Percentiles rank a stretch among this genome's conserved stretches.
Evolutionary conservation across 2,888 invertebrate species (phyloP).

Genomic region (Drosophila colorata): DNA sequence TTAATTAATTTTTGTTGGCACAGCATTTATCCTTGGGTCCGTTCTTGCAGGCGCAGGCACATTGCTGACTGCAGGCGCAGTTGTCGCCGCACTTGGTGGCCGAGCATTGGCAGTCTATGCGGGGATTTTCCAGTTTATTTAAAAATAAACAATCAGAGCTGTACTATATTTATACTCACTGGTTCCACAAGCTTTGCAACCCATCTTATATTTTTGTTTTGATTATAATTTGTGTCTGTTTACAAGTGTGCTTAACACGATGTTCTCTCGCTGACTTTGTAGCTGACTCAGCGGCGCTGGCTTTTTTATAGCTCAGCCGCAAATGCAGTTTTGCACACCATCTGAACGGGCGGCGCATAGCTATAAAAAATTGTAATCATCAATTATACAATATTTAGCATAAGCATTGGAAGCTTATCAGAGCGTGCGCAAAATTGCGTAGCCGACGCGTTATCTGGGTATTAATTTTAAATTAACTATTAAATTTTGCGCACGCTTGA

Average conservation of each 20-base stretch:
- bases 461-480: too few species aligned
- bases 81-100: conserved; percentile 73
- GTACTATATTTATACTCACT: conserved; percentile 57
- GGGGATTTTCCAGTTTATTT: not conserved
- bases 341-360: not conserved
- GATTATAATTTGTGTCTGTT: conserved; percentile 1
- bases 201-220: conserved; percentile 51
- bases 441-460: conserved; percentile 11
- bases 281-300: not conserved
- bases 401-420: conserved; percentile 22
- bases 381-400: conserved; percentile 8
- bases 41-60: conserved; percentile 74
- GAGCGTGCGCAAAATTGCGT: conserved; percentile 54
- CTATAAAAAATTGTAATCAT: not conserved
- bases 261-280: conserved; percentile 13
- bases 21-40: conserved; percentile 77
- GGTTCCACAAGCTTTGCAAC: conserved; percentile 73
- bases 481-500: conserved; percentile 38
- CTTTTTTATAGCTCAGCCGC: conserved; percentile 52
- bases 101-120: conserved; percentile 72
- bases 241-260: conserved; percentile 1
- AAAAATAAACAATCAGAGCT: not conserved
- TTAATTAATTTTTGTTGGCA: conserved; percentile 52
- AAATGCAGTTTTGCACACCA: conserved; percentile 59
- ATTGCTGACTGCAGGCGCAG: conserved; percentile 73